phyloP scores from a whole-genome alignment of 2,113 vertebrate genomes.

The Copsychus sechellarum region DNA sequence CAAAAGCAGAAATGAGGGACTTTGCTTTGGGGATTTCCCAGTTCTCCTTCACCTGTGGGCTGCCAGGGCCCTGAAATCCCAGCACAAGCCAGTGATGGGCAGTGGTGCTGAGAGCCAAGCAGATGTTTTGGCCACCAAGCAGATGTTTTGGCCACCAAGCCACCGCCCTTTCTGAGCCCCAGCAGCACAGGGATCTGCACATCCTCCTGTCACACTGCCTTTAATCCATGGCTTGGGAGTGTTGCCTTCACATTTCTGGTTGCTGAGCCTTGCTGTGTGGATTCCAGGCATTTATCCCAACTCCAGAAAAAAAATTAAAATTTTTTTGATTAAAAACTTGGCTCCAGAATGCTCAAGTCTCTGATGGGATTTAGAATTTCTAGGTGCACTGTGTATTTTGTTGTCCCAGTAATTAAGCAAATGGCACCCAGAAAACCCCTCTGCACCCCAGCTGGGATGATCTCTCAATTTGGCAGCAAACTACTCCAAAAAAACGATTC shows the following conservation, averaged over 20 bases:
- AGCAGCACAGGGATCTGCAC: background rate
- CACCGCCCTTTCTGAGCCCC: background rate
- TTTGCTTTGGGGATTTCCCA: background rate
- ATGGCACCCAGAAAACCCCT: background rate
- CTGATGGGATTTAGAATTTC: background rate
- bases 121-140: background rate
- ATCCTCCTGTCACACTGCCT: background rate
- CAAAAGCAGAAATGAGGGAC: background rate
- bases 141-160: background rate
- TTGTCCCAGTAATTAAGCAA: background rate
- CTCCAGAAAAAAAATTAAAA: background rate
- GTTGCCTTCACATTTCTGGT: background rate
- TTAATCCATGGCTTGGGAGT: background rate
- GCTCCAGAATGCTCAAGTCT: background rate
- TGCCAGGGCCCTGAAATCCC: background rate
- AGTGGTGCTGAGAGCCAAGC: background rate
- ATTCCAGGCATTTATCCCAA: background rate
- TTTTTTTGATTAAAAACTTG: background rate
- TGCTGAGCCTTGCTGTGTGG: background rate
- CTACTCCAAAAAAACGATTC: background rate
- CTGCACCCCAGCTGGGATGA: background rate
- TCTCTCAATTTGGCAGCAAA: background rate
- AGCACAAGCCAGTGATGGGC: rapidly evolving
- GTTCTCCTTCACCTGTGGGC: background rate
- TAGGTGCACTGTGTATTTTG: background rate